phyloP scores from a whole-genome alignment of 2,888 invertebrate species.

The Drosophila atroscutellata region DNA sequence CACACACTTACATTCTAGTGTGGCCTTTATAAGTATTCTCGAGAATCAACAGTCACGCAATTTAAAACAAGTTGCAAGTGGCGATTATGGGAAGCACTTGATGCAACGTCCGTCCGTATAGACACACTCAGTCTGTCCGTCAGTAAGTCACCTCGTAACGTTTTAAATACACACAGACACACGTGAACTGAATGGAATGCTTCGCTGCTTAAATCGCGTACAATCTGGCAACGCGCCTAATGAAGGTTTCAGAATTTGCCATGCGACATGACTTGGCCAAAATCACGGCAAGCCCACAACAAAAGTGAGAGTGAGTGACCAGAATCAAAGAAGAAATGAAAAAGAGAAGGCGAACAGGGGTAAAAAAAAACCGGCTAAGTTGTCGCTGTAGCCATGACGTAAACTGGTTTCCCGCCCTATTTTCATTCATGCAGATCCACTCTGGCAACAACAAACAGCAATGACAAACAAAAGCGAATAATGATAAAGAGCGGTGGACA shows the following conservation, averaged over 20 bases:
- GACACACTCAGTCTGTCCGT: no score
- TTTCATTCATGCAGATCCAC: constrained; percentile 53
- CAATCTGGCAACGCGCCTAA: constrained; percentile 49
- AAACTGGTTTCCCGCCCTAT: constrained; percentile 68
- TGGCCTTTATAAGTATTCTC: constrained; percentile 10
- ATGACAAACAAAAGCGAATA: constrained; percentile 56
- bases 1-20: constrained; percentile 22
- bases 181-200: constrained; percentile 22
- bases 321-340: constrained; percentile 15
- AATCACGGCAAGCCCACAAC: constrained; percentile 22
- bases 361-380: constrained; percentile 47
- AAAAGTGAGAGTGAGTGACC: constrained; percentile 62
- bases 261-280: constrained; percentile 32
- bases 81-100: constrained; percentile 66
- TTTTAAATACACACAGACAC: constrained; percentile 12
- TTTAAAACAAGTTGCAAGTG: constrained; percentile 47
- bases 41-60: constrained; percentile 67
- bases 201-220: constrained; percentile 28
- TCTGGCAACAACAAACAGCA: constrained; percentile 21
- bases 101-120: constrained; percentile 39
- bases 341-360: constrained; percentile 5
- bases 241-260: constrained; percentile 68
- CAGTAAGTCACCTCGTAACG: constrained; percentile 37
- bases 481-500: constrained; percentile 45
- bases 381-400: constrained; percentile 65